Base-by-base conservation (phyloP, 2,113 vertebrate genomes). In the Crotalus viridis region DNA sequence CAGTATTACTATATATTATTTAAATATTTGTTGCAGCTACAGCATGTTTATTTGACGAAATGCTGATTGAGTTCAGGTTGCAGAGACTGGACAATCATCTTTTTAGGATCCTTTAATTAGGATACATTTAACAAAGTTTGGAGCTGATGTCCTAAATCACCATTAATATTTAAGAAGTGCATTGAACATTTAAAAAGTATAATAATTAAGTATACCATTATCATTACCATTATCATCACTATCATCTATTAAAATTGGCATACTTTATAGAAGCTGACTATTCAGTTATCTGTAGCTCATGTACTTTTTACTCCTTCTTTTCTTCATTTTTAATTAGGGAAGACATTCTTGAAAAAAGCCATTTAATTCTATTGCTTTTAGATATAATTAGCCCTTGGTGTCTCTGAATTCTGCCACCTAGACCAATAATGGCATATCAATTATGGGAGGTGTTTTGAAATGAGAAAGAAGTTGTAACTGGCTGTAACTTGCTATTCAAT, bases 321-420 rank as follows among this genome's bases (percentile, higher is more conserved):
- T 22, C 19, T 74, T 86, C 86, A 51, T 74, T 51, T 91, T 91
- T 81, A 85, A 55, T 90, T 87, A 90, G 69, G 13, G 54, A 55
- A 90, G 24, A 17, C 13, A 90, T 46, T 28, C 8, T 52, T 46
- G 46, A 46, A 88, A 39, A 3, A 64, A 24, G n/a, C 39, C 33
- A 89, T 46, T 64, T 89, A 57, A n/a, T 89, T 91, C 61, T 92
- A 90, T 87, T 90, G n/a, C 48, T 74, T 89, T 21, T 87, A 81
- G 88, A 54, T 87, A 56, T 87, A 94, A 92, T 89, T 87, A 87
- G 81, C 39, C 59, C 10, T 26, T 86, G 28, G 10, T 90, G 87
- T 12, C 52, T 59, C 48, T 85, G 74, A 87, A 74, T 59, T 39
- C 17, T 48, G 57, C 59, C 28, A 33, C 33, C 61, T 57, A 87